A percentile compares a stretch with the other conserved stretches of the same genome.
Conservation (phyloP, 1,140 invertebrate genomes). For the Belonocnema kinseyi region DNA sequence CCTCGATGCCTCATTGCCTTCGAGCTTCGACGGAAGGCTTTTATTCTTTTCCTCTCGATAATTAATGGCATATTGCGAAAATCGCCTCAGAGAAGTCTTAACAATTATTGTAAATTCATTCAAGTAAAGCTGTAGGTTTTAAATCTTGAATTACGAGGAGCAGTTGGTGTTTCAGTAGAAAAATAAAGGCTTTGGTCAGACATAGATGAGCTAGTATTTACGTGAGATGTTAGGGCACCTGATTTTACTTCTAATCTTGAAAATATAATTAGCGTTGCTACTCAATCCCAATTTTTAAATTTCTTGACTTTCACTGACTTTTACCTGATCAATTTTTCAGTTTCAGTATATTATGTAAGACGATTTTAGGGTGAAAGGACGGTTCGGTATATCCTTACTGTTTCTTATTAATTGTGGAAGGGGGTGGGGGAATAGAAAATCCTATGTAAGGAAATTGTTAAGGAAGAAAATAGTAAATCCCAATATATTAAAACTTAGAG, state of each 20-base stretch:
- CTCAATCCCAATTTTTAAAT: not conserved
- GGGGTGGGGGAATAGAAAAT: too few relatives aligned
- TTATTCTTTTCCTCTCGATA: slow-evolving; percentile 20
- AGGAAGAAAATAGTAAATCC: too few relatives aligned
- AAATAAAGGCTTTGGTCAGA: not conserved
- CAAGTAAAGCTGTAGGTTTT: too few relatives aligned
- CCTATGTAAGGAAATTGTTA: too few relatives aligned
- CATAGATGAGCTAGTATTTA: not conserved
- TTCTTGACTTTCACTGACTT: too few relatives aligned
- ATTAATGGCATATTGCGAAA: slow-evolving; percentile 23
- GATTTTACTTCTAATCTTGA: not conserved
- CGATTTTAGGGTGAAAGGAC: too few relatives aligned
- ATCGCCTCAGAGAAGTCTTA: not conserved
- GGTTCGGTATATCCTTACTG: too few relatives aligned
- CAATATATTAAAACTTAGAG: too few relatives aligned
- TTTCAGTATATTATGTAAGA: too few relatives aligned
- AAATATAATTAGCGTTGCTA: not conserved
- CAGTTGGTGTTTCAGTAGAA: not conserved
- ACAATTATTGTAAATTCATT: not conserved
- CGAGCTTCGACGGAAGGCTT: slow-evolving; percentile 25
- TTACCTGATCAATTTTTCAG: too few relatives aligned
- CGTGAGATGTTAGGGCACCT: not conserved
- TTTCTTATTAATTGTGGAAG: too few relatives aligned
- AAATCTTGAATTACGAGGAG: too few relatives aligned
- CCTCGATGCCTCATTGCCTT: slow-evolving; percentile 25